These are phyloP conservation scores for Astreopora myriophthalma DNA, from an alignment of 64 coral and sea anemone genomes.

Conservation along the genomic window DNA sequence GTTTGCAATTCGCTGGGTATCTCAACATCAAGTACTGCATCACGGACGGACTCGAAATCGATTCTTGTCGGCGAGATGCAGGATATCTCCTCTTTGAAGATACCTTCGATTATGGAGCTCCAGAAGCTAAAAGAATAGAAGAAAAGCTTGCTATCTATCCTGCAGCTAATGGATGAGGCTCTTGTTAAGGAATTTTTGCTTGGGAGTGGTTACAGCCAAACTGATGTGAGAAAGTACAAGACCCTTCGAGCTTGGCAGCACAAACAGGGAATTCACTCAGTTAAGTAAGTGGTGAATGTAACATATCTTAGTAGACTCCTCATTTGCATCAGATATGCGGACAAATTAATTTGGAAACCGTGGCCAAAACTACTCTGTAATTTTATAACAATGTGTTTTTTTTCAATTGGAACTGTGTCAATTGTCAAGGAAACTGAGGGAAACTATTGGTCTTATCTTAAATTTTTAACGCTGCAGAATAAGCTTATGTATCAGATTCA, in stretches of 20 bases:
- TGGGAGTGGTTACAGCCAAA: constrained; percentile 32
- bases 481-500: constrained; percentile 6
- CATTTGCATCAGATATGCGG: background rate
- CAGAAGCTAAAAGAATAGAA: constrained; percentile 69
- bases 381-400: background rate
- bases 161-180: constrained; percentile 50
- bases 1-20: constrained; percentile 46
- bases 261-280: constrained; percentile 63
- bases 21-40: constrained; percentile 37
- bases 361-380: background rate
- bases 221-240: constrained; percentile 60
- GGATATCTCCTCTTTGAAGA: constrained; percentile 15
- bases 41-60: background rate
- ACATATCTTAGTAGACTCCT: background rate
- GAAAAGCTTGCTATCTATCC: constrained; percentile 38
- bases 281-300: constrained; percentile 40
- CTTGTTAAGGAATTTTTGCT: constrained; percentile 65
- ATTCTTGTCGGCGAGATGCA: constrained; percentile 1
- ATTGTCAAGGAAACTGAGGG: constrained; percentile 9
- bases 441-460: background rate
- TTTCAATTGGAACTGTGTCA: constrained; percentile 4
- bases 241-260: constrained; percentile 76
- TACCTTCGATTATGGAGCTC: constrained; percentile 39
- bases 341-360: background rate
- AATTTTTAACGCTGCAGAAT: background rate